Evolutionary conservation across 1,140 invertebrate species (phyloP).

Genomic region (Camponotus floridanus): DNA sequence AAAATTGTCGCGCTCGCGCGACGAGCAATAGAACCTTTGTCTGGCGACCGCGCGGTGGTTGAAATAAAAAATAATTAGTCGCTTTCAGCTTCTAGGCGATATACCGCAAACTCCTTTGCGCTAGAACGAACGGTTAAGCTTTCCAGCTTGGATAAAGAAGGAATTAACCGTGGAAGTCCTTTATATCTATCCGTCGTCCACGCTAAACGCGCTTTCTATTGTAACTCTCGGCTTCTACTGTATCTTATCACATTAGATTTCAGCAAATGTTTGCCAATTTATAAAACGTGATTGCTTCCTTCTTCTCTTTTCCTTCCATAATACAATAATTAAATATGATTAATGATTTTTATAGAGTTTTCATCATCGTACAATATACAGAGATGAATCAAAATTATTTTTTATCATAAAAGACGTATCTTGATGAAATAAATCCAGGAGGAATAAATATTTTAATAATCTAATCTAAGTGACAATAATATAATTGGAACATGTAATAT

Average conservation of each 20-base stretch:
- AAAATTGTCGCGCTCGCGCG: conserved; percentile 54
- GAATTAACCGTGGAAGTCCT: conserved; percentile 55
- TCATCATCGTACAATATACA: neutral
- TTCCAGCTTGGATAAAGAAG: conserved; percentile 52
- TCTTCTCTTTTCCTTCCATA: too few relatives aligned
- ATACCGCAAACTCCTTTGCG: conserved; percentile 55
- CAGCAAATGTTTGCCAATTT: conserved; percentile 36
- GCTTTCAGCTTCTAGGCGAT: conserved; percentile 53
- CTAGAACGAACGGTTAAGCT: conserved; percentile 51
- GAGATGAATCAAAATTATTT: neutral
- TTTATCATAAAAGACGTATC: neutral
- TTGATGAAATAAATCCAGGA: neutral
- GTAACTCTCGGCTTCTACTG: conserved; percentile 7
- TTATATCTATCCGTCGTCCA: conserved; percentile 55
- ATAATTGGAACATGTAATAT: neutral
- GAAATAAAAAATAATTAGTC: conserved; percentile 64
- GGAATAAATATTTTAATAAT: neutral
- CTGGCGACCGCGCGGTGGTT: conserved; percentile 39
- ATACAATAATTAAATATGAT: conserved; percentile 16
- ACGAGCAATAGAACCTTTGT: conserved; percentile 53
- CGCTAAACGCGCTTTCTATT: conserved; percentile 52
- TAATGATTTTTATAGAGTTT: conserved; percentile 17
- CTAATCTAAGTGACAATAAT: neutral
- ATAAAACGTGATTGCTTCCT: neutral
- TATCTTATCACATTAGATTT: conserved; percentile 34